phyloP scores from a whole-genome alignment of 2,113 vertebrate species.

The Sterna hirundo region DNA sequence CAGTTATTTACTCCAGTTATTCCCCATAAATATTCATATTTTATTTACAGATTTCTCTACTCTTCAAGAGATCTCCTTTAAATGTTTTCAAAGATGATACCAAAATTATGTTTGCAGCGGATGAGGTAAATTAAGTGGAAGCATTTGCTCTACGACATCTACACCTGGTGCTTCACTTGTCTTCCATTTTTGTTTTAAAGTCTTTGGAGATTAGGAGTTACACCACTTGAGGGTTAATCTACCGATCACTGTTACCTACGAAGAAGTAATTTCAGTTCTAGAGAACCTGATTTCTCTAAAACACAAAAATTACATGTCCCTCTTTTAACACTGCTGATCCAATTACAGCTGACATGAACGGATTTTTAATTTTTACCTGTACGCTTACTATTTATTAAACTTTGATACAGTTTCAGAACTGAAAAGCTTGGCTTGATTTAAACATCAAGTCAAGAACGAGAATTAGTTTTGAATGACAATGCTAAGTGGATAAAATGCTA shows the following conservation, averaged over 20 bases:
- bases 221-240: background rate
- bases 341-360: background rate
- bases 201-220: background rate
- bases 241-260: background rate
- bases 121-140: background rate
- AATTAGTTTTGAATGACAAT: background rate
- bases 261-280: background rate
- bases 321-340: background rate
- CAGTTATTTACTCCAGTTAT: slow-evolving; percentile 35
- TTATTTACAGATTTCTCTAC: slow-evolving; percentile 38
- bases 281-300: background rate
- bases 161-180: background rate
- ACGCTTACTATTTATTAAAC: background rate
- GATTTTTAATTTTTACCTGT: background rate
- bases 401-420: background rate
- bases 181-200: background rate
- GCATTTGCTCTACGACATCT: background rate
- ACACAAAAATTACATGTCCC: background rate
- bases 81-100: background rate
- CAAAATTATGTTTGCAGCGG: background rate
- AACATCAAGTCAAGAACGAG: background rate
- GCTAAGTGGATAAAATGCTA: background rate
- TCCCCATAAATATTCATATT: slow-evolving; percentile 14
- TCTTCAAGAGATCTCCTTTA: background rate
- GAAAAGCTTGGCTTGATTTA: background rate